Conservation (phyloP, 92 coral and sea anemone genomes). For the Porites lobata region DNA sequence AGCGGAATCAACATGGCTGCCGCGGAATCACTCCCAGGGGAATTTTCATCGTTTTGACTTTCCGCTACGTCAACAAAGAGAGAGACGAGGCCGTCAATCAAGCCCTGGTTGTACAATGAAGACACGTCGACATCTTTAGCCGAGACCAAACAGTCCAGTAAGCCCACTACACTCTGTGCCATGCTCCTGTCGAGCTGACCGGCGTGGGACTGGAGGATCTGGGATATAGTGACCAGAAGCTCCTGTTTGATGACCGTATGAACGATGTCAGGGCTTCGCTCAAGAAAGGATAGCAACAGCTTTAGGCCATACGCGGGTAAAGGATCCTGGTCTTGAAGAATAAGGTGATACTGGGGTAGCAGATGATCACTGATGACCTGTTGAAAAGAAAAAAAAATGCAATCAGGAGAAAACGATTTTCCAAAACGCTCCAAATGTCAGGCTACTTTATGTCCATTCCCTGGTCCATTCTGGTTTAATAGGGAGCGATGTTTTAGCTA, state of each 20-base stretch:
- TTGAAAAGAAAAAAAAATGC: neutral
- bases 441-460: too few relatives aligned
- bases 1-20: conserved; percentile 76
- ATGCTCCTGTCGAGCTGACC: conserved; percentile 76
- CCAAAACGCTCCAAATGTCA: neutral
- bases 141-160: conserved; percentile 83
- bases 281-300: conserved; percentile 89
- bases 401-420: neutral
- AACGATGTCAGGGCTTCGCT: conserved; percentile 87
- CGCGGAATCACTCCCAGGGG: conserved; percentile 41
- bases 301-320: conserved; percentile 96
- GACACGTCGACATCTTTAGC: conserved; percentile 78
- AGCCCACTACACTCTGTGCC: conserved; percentile 82
- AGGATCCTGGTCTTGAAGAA: conserved; percentile 98
- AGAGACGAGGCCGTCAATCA: conserved; percentile 89
- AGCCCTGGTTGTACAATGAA: conserved; percentile 89
- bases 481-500: too few relatives aligned
- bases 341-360: conserved; percentile 90
- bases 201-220: conserved; percentile 82
- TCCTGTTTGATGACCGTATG: conserved; percentile 80
- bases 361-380: conserved; percentile 91
- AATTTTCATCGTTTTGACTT: conserved; percentile 65
- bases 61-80: conserved; percentile 84
- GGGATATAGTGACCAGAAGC: conserved; percentile 77
- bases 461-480: too few relatives aligned